Evolutionary conservation across 2,113 vertebrate genomes (phyloP).

Genomic region (Gymnogyps californianus): DNA sequence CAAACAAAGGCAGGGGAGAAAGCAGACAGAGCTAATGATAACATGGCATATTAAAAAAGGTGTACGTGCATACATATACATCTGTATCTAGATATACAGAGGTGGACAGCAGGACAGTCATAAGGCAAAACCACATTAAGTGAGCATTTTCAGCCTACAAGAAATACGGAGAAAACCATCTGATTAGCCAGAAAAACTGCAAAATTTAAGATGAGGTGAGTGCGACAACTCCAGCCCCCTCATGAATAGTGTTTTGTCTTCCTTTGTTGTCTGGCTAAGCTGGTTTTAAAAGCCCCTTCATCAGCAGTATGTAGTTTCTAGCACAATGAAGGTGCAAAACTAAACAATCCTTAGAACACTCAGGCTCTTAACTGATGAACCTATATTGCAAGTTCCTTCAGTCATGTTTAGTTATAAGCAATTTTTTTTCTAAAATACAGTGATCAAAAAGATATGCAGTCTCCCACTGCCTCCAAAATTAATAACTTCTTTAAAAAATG

Average conservation of each 20-base stretch:
- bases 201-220: neutral
- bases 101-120: neutral
- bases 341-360: neutral
- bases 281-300: conserved; percentile 8
- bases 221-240: neutral
- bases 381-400: neutral
- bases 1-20: neutral
- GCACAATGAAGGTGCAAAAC: neutral
- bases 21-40: neutral
- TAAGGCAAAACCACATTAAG: neutral
- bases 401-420: neutral
- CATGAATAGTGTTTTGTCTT: neutral
- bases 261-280: neutral
- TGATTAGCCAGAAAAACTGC: neutral
- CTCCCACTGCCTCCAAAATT: neutral
- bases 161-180: neutral
- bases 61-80: rapidly evolving
- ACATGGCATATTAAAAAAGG: neutral
- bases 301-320: neutral
- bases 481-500: neutral
- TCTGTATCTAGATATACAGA: neutral
- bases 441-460: neutral
- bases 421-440: neutral
- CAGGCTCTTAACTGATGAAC: neutral
- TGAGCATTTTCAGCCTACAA: neutral